Conservation (phyloP, 2,888 invertebrate species). For the Agrenia bidenticulata region DNA sequence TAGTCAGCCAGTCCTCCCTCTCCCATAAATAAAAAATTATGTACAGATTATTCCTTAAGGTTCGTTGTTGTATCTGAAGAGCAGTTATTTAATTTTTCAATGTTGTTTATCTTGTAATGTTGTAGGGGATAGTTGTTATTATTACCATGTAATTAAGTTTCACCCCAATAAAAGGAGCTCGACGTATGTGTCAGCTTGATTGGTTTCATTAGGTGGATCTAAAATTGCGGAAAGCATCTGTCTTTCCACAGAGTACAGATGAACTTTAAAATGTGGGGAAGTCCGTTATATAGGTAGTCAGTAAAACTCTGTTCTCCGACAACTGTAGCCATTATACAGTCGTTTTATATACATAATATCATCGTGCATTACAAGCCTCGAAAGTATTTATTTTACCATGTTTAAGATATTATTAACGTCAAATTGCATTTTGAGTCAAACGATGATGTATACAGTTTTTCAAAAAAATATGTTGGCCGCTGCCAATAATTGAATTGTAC, state of each 20-base stretch:
- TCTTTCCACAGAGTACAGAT: neutral
- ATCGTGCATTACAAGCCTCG: conserved; percentile 33
- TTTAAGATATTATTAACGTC: conserved; percentile 27
- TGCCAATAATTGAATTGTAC: conserved; percentile 19
- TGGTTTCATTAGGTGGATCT: neutral
- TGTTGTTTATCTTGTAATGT: conserved; percentile 28
- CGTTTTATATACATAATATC: conserved; percentile 16
- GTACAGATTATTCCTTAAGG: neutral
- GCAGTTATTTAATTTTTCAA: conserved; percentile 44
- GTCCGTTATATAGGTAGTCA: conserved; percentile 1
- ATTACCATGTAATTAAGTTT: conserved; percentile 16
- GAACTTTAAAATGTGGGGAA: neutral
- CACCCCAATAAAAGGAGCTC: neutral
- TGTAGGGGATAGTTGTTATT: conserved; percentile 14
- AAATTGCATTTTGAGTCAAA: conserved; percentile 33
- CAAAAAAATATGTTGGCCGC: conserved; percentile 14
- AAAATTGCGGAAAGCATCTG: neutral
- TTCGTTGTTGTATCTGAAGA: conserved; percentile 25
- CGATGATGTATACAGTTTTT: neutral
- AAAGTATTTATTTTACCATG: conserved; percentile 37
- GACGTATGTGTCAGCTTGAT: neutral
- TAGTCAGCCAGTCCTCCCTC: conserved; percentile 20
- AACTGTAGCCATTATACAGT: conserved; percentile 20
- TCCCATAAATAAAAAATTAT: neutral
- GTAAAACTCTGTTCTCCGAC: neutral